Base-by-base conservation (phyloP, 2,113 vertebrate species). In the Euleptes europaea region DNA sequence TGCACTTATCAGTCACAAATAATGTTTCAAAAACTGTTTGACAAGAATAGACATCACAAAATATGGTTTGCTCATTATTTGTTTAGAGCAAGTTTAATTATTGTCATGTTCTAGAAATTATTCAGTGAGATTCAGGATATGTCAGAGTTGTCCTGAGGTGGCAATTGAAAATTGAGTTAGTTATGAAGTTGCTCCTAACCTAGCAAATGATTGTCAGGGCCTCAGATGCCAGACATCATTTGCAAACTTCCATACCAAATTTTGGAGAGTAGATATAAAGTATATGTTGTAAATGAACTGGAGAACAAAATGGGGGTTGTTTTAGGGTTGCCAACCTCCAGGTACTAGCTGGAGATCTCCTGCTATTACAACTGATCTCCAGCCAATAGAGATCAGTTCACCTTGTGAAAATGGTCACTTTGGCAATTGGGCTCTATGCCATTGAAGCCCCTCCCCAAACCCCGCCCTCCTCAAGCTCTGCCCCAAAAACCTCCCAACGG, bases 221-320 rank as follows among this genome's bases (percentile, higher is more conserved):
- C 11, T 44, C 35, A 57, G 9, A 77, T 33, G 1, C 51, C 75
- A 33, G 12, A 51, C 15, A 71, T 2, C 4, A 60, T 57, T 42
- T 42, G 35, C 33, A 82, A 31, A 71, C 21, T 69, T 35, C 13
- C 15, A 13, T 33, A 35, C 33, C 28, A 23, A 49, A 85, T 60
- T 66, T 9, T 23, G 47, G 8, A 33, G 33, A 66, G 3, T 40
- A 40, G 38, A 33, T 86, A 47, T 10, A 4, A 82, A 86, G 44
- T 9, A 57, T 2, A 54, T 86, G 86, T 90, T 91, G 82, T 21
- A 73, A 63, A n/a, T 28, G 84, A 85, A 1, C 1, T 63, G 10
- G 5, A 81, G 35, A 19, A 51, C 3, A 57, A 78, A 85, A 42
- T 66, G 42, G 67, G 44, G n/a, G n/a, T n/a, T n/a, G n/a, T n/a